Evolutionary conservation across 2,113 vertebrate species (phyloP), one percentile per base, ranked within the genome.

Genomic region (Martes martes): DNA sequence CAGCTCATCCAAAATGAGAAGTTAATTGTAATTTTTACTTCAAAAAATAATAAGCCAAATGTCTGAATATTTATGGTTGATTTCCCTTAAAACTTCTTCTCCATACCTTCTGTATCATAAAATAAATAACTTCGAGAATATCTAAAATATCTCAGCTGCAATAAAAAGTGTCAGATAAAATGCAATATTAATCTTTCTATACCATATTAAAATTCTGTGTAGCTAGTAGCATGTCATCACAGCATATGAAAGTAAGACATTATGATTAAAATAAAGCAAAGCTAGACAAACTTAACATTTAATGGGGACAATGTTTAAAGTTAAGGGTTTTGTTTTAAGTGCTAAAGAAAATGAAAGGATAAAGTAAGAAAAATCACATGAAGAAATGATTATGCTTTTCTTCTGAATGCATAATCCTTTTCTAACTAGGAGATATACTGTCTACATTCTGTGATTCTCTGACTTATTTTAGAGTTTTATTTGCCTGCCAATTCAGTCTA

Each of bases 21-120:
- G 87, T 98, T 98, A 98, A 98, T 97, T 98, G 90, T 65, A 98
- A 57, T 92, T 98, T 95, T 98, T 98, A 97, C 87, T 88, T 87
- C 36, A 16, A 96, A 65, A 79, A 97, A 89, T 98, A 98, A 97
- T 97, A 96, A 96, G 55, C 39, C 15, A 97, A 98, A 91, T 84
- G 42, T n/a, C 21, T 21, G 2, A 69, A 89, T 97, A 98, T 98
- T 42, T 95, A 69, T 93, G 92, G 92, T 78, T 50, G 0, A 26
- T 93, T 98, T 98, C 52, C 91, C 89, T 98, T 97, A 61, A 97
- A 98, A 96, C 69, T 28, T 86, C 98, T 94, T 93, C 63, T 95
- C 52, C 42, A 92, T 98, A 92, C 10, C 92, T 81, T 87, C 55
- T 96, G 28, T 71, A 76, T 11, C 85, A 59, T 95, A 95, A 97